These are phyloP conservation scores for Crematogaster levior DNA, from an alignment of 2,888 invertebrate genomes.

Conservation along the genomic window DNA sequence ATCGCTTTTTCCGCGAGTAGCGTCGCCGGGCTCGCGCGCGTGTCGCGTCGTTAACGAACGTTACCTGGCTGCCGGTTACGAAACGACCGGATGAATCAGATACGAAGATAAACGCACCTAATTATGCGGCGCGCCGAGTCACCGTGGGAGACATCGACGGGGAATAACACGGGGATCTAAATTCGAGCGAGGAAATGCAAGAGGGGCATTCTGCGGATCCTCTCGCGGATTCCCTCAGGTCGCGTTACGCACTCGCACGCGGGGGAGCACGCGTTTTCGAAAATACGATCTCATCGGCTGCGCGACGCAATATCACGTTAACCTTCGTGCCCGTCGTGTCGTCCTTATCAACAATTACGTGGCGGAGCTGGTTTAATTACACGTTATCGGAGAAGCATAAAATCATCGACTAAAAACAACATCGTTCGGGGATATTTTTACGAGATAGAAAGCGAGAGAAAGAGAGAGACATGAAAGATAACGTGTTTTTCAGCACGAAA, in stretches of 20 bases:
- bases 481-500: background rate
- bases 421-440: background rate
- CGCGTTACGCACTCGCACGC: background rate
- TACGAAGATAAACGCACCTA: constrained; percentile 21
- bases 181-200: background rate
- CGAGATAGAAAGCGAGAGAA: background rate
- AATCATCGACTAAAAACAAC: constrained; percentile 10
- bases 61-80: constrained; percentile 24
- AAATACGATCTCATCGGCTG: background rate
- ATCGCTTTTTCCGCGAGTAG: constrained; percentile 29
- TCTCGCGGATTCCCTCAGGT: background rate
- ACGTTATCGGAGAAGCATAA: background rate
- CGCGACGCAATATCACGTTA: background rate
- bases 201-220: background rate
- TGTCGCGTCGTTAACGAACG: constrained; percentile 9
- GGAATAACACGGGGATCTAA: constrained; percentile 16
- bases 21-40: background rate
- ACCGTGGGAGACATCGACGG: constrained; percentile 41
- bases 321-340: constrained; percentile 36
- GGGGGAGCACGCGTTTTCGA: background rate
- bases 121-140: constrained; percentile 25
- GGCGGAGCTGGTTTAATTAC: background rate
- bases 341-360: constrained; percentile 33
- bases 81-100: constrained; percentile 49
- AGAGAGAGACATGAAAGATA: background rate